Evolutionary conservation across 35 echinoderm and acorn worm species (phyloP), one percentile per base, ranked within the genome.

Genomic region (Amphiura filiformis): DNA sequence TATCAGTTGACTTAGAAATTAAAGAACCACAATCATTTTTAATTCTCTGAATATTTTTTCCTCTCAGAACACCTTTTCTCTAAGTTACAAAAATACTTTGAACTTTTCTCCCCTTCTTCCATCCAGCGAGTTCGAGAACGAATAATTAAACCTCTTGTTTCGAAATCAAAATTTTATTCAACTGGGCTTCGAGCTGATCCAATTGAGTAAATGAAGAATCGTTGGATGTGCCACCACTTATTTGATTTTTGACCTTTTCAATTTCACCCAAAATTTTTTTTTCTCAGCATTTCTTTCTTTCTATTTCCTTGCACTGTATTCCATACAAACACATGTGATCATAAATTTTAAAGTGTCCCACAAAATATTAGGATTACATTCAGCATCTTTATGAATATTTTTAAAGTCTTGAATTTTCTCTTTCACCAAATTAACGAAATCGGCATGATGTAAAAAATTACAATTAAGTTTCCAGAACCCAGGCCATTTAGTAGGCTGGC

Each of bases 41-140:
- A 36, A 88, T 14, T 34, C 65, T 77, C 23, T 61, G 49, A 44
- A 90, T 90, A 84, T 0, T 83, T 40, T 30, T 90, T 90, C 33
- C 22, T 77, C 28, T 70, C 36, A 31, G 36, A 44, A 40, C n/a
- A 37, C 47, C 81, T 82, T 75, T 78, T 84, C 84, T 90, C 81
- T 0, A 90, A 26, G 78, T 83, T 83, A 77, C 81, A 84, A 42
- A 90, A 90, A 52, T 90, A 90, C 37, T 90, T 76, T 32, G 81
- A 52, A 52, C 70, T 77, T 30, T 84, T 90, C 44, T 90, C 70
- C 30, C 88, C 88, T 52, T 90, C 81, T 90, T 90, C 88, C 38
- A 90, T n/a, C 88, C 88, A 90, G 13, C 81, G 57, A 39, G 81
- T 80, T 40, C 81, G 49, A 77, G 57, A 90, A 42, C 88, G 57